Evolutionary conservation across 2,113 vertebrate genomes (phyloP).

Genomic region (Nesoenas mayeri): DNA sequence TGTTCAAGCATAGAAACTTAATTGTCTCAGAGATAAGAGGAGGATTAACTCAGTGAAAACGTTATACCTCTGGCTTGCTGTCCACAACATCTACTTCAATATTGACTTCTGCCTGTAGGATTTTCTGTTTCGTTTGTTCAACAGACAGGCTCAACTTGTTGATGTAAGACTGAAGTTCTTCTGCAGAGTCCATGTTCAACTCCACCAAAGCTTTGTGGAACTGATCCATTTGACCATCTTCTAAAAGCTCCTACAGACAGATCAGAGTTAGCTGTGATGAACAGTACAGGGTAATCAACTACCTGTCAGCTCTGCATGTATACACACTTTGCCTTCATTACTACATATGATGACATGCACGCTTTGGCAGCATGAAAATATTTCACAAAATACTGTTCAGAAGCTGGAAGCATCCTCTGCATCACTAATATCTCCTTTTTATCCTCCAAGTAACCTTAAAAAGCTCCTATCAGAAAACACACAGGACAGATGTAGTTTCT

Average conservation of each 20-base stretch:
- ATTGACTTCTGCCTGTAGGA: conserved; percentile 83
- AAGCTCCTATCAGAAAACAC: neutral
- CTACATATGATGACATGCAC: neutral
- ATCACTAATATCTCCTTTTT: neutral
- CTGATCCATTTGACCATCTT: conserved; percentile 84
- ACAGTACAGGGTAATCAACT: neutral
- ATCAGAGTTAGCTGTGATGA: neutral
- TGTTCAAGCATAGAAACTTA: neutral
- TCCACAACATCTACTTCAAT: conserved; percentile 83
- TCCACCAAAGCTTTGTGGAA: conserved; percentile 93
- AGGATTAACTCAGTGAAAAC: neutral
- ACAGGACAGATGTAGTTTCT: neutral
- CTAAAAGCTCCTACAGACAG: conserved; percentile 76
- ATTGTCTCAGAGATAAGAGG: neutral
- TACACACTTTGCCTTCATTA: neutral
- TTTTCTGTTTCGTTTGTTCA: conserved; percentile 87
- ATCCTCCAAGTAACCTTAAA: neutral
- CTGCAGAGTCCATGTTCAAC: conserved; percentile 97
- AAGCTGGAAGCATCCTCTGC: neutral
- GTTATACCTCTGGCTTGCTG: conserved; percentile 84
- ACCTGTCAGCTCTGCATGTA: rapidly evolving
- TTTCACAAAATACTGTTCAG: neutral
- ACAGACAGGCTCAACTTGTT: conserved; percentile 88
- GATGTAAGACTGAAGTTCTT: conserved; percentile 96
- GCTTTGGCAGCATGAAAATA: neutral